Percentiles rank a stretch among this genome's conserved stretches.
Conservation (phyloP, 2,888 invertebrate genomes). For the Ophonus ardosiacus region DNA sequence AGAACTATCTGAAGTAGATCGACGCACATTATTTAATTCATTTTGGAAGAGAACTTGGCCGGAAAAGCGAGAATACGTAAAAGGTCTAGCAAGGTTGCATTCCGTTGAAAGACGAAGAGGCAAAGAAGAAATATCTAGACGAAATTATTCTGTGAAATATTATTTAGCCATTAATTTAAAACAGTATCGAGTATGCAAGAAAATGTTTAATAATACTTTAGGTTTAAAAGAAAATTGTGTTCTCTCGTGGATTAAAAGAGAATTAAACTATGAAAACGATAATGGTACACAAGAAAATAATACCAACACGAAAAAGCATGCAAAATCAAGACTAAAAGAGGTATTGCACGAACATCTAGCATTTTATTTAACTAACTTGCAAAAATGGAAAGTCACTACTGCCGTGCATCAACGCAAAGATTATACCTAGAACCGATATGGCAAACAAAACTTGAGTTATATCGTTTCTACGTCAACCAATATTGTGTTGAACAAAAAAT, state of each 20-base stretch:
- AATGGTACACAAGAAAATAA: not conserved
- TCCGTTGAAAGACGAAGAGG: not conserved
- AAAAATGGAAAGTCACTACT: conserved; percentile 1
- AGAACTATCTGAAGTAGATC: not conserved
- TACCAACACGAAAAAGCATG: not conserved
- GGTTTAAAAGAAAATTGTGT: not conserved
- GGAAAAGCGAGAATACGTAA: not conserved
- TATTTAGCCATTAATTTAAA: not conserved
- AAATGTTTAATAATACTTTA: not conserved
- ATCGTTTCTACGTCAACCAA: not conserved
- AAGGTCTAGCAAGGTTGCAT: not conserved
- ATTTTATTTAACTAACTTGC: not conserved
- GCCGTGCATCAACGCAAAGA: not conserved
- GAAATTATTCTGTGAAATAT: not conserved
- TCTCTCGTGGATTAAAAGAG: not conserved
- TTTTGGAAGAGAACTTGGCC: not conserved
- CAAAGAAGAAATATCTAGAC: not conserved
- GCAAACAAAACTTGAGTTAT: not conserved
- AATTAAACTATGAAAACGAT: not conserved
- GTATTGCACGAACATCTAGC: too few relatives aligned
- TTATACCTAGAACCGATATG: not conserved
- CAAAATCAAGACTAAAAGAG: too few relatives aligned
- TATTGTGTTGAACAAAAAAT: not conserved
- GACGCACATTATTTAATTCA: not conserved
- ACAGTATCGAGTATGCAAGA: not conserved